phyloP scores from a whole-genome alignment of 1,140 invertebrate species.

The Listronotus bonariensis region DNA sequence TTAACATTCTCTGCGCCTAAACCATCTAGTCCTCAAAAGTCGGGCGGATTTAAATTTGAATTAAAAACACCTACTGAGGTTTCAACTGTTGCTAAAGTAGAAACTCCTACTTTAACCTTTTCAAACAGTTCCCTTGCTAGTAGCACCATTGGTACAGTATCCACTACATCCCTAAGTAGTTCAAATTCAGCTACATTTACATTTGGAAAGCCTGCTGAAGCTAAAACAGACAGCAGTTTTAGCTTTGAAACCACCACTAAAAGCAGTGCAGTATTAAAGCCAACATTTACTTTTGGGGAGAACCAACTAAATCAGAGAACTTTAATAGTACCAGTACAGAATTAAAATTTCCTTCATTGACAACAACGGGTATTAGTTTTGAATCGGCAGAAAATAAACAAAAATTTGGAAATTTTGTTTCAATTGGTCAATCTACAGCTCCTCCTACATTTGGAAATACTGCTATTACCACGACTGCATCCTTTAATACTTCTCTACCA shows the following conservation, averaged over 20 bases:
- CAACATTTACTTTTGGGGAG: constrained; percentile 2
- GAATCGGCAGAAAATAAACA: not conserved
- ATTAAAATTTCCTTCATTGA: not conserved
- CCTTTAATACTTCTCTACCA: not conserved
- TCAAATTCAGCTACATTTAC: constrained; percentile 9
- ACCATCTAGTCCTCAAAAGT: constrained; percentile 11
- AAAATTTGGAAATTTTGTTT: constrained; percentile 3
- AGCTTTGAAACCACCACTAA: constrained; percentile 1
- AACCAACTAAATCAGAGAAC: not conserved
- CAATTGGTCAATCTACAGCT: not conserved
- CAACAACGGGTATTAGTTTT: constrained; percentile 8
- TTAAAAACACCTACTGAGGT: constrained; percentile 12
- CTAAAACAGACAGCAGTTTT: constrained; percentile 7
- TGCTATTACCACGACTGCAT: not conserved
- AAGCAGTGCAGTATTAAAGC: not conserved
- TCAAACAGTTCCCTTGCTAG: not conserved
- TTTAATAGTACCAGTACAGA: not conserved
- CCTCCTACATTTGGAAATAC: not conserved
- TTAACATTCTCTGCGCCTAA: not conserved
- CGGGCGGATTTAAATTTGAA: constrained; percentile 38
- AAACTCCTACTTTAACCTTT: not conserved
- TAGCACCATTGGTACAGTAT: not conserved
- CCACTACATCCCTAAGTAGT: not conserved
- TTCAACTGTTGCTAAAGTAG: not conserved
- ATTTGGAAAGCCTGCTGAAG: constrained; percentile 16